phyloP scores from a whole-genome alignment of 2,113 vertebrate species.

The Eonycteris spelaea region DNA sequence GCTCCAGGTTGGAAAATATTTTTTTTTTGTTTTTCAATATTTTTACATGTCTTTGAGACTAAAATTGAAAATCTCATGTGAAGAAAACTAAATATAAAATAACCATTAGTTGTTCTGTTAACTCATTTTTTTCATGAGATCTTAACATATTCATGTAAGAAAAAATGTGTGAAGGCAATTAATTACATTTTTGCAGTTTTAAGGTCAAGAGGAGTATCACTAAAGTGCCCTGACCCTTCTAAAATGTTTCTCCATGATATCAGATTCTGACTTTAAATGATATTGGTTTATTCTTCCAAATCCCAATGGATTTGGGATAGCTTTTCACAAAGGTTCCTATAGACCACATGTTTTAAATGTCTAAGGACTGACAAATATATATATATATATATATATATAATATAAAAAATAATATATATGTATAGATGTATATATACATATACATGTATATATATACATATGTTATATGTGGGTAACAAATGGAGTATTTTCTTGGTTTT shows the following conservation, averaged over 20 bases:
- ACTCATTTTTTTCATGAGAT: background rate
- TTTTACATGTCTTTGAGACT: background rate
- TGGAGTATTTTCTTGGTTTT: background rate
- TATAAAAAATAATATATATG: no score
- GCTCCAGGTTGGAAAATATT: background rate
- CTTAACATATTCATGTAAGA: background rate
- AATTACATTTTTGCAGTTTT: background rate
- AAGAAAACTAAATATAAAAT: background rate
- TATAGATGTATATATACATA: no score
- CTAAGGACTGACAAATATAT: background rate
- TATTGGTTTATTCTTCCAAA: background rate
- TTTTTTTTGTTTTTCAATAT: constrained; percentile 15
- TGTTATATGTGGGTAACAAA: background rate
- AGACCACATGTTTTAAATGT: background rate
- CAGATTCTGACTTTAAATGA: background rate
- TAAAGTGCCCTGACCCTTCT: background rate
- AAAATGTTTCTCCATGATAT: background rate
- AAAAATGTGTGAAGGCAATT: background rate
- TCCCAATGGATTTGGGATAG: background rate
- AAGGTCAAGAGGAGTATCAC: background rate
- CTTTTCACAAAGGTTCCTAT: background rate
- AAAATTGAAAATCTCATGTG: background rate
- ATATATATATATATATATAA: no score
- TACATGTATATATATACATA: no score
- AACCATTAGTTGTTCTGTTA: background rate